Percentiles rank a stretch among this genome's conserved stretches.
These are phyloP conservation scores for Conchocele bisecta DNA, from an alignment of 2,888 invertebrate species.

Conservation along the genomic window DNA sequence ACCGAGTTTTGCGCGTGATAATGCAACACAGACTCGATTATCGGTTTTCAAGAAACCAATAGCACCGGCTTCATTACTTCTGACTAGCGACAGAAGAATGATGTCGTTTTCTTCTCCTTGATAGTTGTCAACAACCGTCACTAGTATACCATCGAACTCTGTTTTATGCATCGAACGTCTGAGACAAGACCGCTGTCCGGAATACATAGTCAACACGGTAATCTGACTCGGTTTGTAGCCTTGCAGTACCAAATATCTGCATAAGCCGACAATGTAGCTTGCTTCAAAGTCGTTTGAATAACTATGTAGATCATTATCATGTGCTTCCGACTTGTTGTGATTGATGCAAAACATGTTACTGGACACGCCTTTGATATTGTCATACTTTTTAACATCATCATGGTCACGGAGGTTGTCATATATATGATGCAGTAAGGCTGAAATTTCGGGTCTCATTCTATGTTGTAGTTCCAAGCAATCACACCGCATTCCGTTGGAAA, in stretches of 20 bases:
- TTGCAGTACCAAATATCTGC: slow-evolving; percentile 74
- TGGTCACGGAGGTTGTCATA: slow-evolving; percentile 65
- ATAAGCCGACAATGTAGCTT: slow-evolving; percentile 67
- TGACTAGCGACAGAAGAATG: slow-evolving; percentile 80
- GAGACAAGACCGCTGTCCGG: slow-evolving; percentile 73
- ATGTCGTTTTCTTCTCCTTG: slow-evolving; percentile 83
- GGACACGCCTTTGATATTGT: slow-evolving; percentile 67
- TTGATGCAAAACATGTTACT: slow-evolving; percentile 75
- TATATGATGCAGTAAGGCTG: slow-evolving; percentile 72
- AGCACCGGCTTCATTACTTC: slow-evolving; percentile 76
- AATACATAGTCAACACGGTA: slow-evolving; percentile 77
- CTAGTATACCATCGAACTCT: slow-evolving; percentile 68
- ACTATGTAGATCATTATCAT: slow-evolving; percentile 72
- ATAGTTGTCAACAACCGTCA: slow-evolving; percentile 80
- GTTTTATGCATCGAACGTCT: slow-evolving; percentile 66
- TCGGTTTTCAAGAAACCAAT: slow-evolving; percentile 77
- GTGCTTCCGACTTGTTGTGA: slow-evolving; percentile 67
- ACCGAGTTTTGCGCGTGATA: slow-evolving; percentile 80
- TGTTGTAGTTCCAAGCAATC: slow-evolving; percentile 86
- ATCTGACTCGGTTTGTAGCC: slow-evolving; percentile 72
- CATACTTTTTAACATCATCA: slow-evolving; percentile 62
- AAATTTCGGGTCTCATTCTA: slow-evolving; percentile 80
- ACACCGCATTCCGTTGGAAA: slow-evolving; percentile 87
- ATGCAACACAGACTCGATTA: slow-evolving; percentile 79
- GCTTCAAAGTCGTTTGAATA: slow-evolving; percentile 76